Evolutionary conservation across 2,113 vertebrate genomes (phyloP), one percentile per base, ranked within the genome.

Genomic region (Vimba vimba): DNA sequence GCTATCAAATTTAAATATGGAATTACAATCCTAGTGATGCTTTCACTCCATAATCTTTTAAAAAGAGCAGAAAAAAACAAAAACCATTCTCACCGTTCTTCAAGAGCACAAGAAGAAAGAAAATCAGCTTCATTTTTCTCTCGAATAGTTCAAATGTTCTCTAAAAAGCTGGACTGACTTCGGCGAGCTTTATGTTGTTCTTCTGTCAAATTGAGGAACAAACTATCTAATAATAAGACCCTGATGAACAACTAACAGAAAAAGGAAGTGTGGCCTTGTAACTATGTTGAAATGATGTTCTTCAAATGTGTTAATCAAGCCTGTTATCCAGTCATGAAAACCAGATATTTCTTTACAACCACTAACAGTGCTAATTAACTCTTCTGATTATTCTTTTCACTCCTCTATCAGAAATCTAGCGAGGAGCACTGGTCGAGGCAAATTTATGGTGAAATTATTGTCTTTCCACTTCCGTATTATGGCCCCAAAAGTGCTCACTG

Each of bases 71-170:
- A 69, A 12, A 23, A 10, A 83, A 19, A 7, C 3, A 74, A n/a
- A 0, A 79, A 21, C 1, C 6, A 17, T 27, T 33, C 89, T 90
- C 19, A 90, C 87, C 85, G 10, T 43, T 79, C 9, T 39, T 71
- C 10, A 87, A 68, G n/a, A 73, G 55, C 3, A 88, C 27, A 23
- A 88, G 8, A 15, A 88, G 33, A 64, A 87, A 69, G 62, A 86
- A 86, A n/a, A 87, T 10, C 62, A 75, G 83, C 75, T 75, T 87
- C 88, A 87, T 89, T 47, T 43, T 78, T 12, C 23, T 66, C 10
- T 39, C 15, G 10, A 1, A 33, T 25, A 52, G 4, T 33, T 47
- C 8, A 55, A 60, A 50, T 57, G 13, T 75, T 30, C 25, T 33
- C 19, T 39, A 33, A 21, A 4, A 52, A 79, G 1, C 50, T 8